These are phyloP conservation scores for Poeciliopsis infans DNA, from an alignment of 2,797 vertebrate genomes.

Conservation along the genomic window DNA sequence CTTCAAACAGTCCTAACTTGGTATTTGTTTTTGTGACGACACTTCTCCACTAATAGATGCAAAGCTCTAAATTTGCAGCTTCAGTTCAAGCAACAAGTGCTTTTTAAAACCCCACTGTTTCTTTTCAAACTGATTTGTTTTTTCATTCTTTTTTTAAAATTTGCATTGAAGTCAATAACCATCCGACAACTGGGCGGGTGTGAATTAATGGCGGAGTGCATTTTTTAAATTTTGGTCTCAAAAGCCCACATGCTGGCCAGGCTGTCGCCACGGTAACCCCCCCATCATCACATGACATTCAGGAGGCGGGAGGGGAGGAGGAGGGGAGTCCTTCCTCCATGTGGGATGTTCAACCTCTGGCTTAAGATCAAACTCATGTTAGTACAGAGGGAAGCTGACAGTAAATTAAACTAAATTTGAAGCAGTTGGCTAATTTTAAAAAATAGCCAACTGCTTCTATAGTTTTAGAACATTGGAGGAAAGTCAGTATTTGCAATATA, in stretches of 20 bases:
- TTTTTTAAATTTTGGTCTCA: not conserved
- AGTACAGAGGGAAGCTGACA: not conserved
- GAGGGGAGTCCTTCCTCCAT: not conserved
- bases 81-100: not conserved
- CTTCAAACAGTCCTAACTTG: not conserved
- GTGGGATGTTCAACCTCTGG: not conserved
- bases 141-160: not conserved
- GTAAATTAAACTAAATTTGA: not conserved
- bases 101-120: not conserved
- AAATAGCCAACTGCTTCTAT: not conserved
- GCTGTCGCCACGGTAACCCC: not conserved
- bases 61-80: not conserved
- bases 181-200: not conserved
- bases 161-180: not conserved
- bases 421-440: not conserved
- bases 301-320: not conserved
- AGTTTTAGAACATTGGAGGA: not conserved
- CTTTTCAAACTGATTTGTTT: not conserved
- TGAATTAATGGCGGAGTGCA: not conserved
- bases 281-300: conserved; percentile 32
- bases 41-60: not conserved
- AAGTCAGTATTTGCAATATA: not conserved
- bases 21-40: not conserved
- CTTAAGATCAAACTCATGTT: not conserved
- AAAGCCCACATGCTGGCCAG: conserved; percentile 9